Conservation (phyloP, 2,113 vertebrate species). For the Esox niger region DNA sequence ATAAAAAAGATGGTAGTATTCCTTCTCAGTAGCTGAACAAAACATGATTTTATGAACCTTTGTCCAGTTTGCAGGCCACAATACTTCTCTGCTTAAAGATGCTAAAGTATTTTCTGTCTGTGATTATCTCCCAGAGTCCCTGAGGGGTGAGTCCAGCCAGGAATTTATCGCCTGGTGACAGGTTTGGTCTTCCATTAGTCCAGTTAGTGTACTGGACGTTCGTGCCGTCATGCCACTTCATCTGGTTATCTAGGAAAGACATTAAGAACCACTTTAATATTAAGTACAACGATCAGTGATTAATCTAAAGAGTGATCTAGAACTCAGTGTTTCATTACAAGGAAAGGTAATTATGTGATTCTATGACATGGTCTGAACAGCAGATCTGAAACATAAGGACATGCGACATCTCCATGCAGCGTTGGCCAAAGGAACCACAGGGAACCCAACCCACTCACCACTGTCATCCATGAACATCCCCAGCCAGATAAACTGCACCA, state of each 20-base stretch:
- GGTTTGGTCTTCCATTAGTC: constrained; percentile 76
- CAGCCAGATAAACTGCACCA: constrained; percentile 85
- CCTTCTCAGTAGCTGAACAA: not conserved
- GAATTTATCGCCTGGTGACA: constrained; percentile 65
- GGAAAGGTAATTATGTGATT: no score
- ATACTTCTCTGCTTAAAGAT: constrained; percentile 79
- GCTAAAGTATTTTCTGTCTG: constrained; percentile 43
- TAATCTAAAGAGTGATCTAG: no score
- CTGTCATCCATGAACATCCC: constrained; percentile 75
- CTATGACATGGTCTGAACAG: no score
- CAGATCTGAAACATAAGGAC: not conserved
- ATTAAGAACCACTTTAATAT: constrained; percentile 20
- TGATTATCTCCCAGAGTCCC: constrained; percentile 80
- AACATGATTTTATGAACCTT: constrained; percentile 67
- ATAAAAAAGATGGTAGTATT: not conserved
- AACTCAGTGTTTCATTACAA: not conserved
- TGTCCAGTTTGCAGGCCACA: constrained; percentile 90
- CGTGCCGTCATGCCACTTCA: constrained; percentile 89
- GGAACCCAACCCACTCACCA: constrained; percentile 67
- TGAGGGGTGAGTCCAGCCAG: constrained; percentile 78
- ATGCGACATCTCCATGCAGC: not conserved
- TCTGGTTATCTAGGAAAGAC: constrained; percentile 68
- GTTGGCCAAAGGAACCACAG: not conserved
- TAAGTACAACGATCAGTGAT: not conserved
- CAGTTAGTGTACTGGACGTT: constrained; percentile 87